phyloP scores from a whole-genome alignment of 2,113 vertebrate genomes.

The Numida meleagris region DNA sequence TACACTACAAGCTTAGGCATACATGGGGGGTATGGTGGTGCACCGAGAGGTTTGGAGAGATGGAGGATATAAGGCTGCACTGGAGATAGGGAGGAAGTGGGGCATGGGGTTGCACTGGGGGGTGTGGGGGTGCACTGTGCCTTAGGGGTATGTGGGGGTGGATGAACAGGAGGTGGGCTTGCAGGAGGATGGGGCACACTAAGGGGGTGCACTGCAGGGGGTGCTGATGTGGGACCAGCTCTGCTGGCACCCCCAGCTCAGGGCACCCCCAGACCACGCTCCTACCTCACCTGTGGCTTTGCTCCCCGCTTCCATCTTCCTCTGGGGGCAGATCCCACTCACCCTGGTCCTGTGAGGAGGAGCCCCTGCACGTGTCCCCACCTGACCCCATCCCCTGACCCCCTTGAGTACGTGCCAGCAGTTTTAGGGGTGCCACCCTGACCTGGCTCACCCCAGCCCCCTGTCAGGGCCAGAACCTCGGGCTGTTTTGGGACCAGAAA shows the following conservation, averaged over 20 bases:
- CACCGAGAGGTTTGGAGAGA: no score
- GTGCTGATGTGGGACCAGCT: not conserved
- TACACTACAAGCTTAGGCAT: no score
- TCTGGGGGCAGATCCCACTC: not conserved
- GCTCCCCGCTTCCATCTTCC: not conserved
- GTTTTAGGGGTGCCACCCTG: not conserved
- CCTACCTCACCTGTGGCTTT: not conserved
- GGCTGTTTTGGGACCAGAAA: not conserved
- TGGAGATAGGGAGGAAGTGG: not conserved
- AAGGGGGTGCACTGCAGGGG: not conserved
- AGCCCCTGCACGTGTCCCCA: not conserved
- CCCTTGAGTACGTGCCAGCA: not conserved
- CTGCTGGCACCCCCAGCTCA: not conserved
- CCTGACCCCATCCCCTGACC: not conserved
- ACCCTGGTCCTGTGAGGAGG: accelerated
- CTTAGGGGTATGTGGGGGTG: no score
- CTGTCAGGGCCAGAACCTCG: not conserved
- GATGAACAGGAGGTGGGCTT: not conserved
- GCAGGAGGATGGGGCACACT: not conserved
- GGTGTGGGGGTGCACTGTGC: no score
- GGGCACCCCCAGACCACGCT: not conserved
- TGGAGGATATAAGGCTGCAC: no score
- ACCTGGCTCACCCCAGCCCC: not conserved
- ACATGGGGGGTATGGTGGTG: not conserved
- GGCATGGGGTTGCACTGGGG: not conserved